Conservation (phyloP, 2,888 invertebrate species). For the Gymnosoma rotundatum region DNA sequence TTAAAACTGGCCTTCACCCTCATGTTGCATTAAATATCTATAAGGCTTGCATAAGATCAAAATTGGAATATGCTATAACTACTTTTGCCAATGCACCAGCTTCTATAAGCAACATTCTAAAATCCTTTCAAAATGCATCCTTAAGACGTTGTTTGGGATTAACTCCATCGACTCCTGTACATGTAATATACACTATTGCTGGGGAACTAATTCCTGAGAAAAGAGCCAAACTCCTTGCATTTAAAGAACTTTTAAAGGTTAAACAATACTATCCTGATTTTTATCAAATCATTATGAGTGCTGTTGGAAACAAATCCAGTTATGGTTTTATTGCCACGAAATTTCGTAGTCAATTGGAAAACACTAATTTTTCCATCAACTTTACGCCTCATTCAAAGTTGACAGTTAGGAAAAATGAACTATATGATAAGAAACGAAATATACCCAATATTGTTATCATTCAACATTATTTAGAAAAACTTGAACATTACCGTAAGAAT, state of each 20-base stretch:
- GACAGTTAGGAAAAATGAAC: constrained; percentile 22
- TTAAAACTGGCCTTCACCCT: constrained; percentile 9
- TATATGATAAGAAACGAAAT: constrained; percentile 3
- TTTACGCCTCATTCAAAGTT: constrained; percentile 6
- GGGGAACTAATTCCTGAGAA: neutral
- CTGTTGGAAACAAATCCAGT: neutral
- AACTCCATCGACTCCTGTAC: neutral
- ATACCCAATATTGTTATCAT: neutral
- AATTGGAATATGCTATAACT: constrained; percentile 19
- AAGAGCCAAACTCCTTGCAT: neutral
- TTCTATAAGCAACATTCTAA: neutral
- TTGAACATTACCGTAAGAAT: neutral
- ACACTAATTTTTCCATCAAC: constrained; percentile 7
- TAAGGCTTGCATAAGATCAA: constrained; percentile 6
- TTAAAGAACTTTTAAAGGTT: neutral
- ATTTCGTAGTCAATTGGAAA: neutral
- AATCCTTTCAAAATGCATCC: neutral
- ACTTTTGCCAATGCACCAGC: neutral
- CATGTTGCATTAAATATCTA: constrained; percentile 15
- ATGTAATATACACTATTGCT: neutral
- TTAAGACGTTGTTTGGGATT: constrained; percentile 9
- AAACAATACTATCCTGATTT: neutral
- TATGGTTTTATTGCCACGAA: neutral
- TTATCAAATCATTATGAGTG: neutral
- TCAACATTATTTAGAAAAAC: neutral